These are phyloP conservation scores for Synergus gifuensis DNA, from an alignment of 2,888 invertebrate genomes.

Conservation along the genomic window DNA sequence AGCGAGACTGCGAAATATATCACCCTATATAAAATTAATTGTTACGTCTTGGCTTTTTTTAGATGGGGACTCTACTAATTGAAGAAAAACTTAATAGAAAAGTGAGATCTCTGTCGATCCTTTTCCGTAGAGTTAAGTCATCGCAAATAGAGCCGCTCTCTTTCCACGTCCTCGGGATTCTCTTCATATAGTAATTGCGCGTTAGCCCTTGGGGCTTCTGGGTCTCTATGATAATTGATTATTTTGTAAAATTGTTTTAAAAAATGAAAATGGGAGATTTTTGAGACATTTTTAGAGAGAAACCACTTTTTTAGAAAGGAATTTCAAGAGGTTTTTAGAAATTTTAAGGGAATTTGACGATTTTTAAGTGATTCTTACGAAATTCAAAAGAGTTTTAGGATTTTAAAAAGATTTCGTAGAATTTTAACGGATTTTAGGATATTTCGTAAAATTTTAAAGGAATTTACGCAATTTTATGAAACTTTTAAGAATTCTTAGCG, in stretches of 20 bases:
- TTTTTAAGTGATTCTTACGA: no score
- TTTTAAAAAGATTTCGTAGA: no score
- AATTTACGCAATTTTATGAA: no score
- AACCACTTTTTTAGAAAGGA: no score
- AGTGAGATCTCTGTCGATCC: slow-evolving; percentile 13
- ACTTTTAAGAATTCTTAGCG: no score
- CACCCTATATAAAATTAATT: not conserved
- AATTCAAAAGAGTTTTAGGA: no score
- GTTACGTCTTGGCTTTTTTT: not conserved
- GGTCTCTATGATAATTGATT: not conserved
- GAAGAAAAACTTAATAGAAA: slow-evolving; percentile 17
- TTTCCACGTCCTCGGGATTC: slow-evolving; percentile 26
- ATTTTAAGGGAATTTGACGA: no score
- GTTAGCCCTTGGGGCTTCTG: slow-evolving; percentile 32
- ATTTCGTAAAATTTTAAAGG: no score
- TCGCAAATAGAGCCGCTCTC: slow-evolving; percentile 21
- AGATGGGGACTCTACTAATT: slow-evolving; percentile 5
- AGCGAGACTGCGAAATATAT: no score
- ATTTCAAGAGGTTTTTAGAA: no score
- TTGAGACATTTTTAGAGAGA: no score
- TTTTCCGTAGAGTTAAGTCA: slow-evolving; percentile 36
- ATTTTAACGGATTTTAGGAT: no score
- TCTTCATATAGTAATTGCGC: slow-evolving; percentile 24
- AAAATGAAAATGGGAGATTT: slow-evolving; percentile 18
- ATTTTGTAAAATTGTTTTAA: not conserved